These are phyloP conservation scores for Trypoxylus dichotomus DNA, from an alignment of 1,140 invertebrate species.

Conservation along the genomic window DNA sequence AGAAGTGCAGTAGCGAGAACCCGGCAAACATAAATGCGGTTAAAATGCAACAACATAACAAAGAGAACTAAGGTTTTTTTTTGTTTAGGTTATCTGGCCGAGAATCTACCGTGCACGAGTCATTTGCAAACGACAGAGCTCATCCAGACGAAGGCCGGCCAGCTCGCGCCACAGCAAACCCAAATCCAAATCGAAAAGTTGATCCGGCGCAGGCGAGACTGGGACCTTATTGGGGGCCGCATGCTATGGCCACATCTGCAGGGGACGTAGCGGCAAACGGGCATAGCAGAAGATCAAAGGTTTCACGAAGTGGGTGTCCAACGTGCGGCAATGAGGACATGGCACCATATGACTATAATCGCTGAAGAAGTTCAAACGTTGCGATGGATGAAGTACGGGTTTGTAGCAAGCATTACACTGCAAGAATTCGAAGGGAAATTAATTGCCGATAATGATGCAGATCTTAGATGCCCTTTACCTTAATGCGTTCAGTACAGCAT, in stretches of 20 bases:
- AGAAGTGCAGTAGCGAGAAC: conserved; percentile 19
- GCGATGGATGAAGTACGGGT: conserved; percentile 80
- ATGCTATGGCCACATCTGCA: conserved; percentile 83
- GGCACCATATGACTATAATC: conserved; percentile 91
- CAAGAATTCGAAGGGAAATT: conserved; percentile 46
- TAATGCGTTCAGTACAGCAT: conserved; percentile 90
- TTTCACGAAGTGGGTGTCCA: conserved; percentile 95
- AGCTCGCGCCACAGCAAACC: conserved; percentile 53
- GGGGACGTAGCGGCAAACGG: conserved; percentile 68
- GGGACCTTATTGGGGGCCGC: conserved; percentile 60
- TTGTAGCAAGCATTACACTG: conserved; percentile 90
- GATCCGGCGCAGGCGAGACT: conserved; percentile 48
- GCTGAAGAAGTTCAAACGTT: conserved; percentile 89
- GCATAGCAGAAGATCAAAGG: conserved; percentile 79
- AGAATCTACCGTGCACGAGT: conserved; percentile 49
- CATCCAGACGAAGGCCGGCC: conserved; percentile 52
- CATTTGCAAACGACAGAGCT: conserved; percentile 52
- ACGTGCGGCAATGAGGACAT: conserved; percentile 86
- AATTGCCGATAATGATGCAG: background rate
- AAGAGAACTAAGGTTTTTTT: conserved; percentile 45
- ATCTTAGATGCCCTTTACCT: conserved; percentile 59
- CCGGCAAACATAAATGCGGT: conserved; percentile 47
- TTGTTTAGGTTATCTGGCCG: background rate
- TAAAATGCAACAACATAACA: conserved; percentile 53
- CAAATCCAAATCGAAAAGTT: conserved; percentile 46